A percentile compares a stretch with the other conserved stretches of the same genome.
phyloP scores from a whole-genome alignment of 2,113 vertebrate species.

The Thinocorus orbignyianus region DNA sequence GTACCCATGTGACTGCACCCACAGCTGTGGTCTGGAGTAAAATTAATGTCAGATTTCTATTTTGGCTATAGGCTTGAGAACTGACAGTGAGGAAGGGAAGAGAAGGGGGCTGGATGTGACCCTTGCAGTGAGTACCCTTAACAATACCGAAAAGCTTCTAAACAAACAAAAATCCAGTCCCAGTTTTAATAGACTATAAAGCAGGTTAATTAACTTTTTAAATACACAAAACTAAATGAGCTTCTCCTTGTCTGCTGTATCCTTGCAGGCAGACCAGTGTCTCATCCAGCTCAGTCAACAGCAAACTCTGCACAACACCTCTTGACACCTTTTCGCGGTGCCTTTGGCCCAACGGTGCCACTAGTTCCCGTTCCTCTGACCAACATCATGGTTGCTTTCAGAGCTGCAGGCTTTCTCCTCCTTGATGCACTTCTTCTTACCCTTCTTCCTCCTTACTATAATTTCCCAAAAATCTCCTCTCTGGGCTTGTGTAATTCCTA shows the following conservation, averaged over 20 bases:
- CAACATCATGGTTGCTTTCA: not conserved
- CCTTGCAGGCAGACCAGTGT: not conserved
- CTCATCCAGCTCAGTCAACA: not conserved
- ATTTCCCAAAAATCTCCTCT: not conserved
- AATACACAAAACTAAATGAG: not conserved
- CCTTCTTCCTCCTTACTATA: not conserved
- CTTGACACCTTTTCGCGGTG: not conserved
- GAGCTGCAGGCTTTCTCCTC: not conserved
- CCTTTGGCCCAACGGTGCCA: not conserved
- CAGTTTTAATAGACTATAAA: not conserved
- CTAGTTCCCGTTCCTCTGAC: not conserved
- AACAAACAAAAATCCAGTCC: not conserved
- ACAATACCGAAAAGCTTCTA: not conserved
- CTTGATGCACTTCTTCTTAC: not conserved
- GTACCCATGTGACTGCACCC: not conserved
- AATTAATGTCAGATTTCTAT: not conserved
- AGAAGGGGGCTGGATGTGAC: not conserved
- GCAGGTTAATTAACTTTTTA: not conserved
- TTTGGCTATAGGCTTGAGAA: not conserved
- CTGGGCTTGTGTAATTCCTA: not conserved
- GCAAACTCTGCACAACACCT: not conserved
- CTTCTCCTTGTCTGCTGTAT: accelerated
- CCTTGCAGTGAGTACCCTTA: not conserved
- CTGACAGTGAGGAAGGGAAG: not conserved
- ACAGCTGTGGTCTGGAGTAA: not conserved